phyloP scores from a whole-genome alignment of 2,888 invertebrate genomes.

The Sthenelais limicola region DNA sequence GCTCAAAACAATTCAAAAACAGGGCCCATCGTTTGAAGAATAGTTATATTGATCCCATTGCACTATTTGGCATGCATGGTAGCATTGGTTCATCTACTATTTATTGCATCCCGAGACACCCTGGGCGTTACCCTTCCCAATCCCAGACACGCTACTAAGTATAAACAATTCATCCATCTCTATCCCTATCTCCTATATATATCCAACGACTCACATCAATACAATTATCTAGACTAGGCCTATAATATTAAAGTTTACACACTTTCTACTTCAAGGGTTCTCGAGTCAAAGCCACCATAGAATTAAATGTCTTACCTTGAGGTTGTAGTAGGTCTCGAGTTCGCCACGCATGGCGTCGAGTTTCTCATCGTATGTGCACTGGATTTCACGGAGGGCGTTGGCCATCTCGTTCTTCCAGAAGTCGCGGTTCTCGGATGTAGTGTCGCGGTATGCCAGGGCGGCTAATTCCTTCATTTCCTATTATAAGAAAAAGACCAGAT shows the following conservation, averaged over 20 bases:
- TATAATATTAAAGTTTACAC: too few relatives aligned
- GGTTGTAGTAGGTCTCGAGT: constrained; percentile 74
- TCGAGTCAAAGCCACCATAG: not conserved
- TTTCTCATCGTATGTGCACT: constrained; percentile 74
- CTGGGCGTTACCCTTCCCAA: too few relatives aligned
- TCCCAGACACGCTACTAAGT: too few relatives aligned
- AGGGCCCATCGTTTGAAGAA: too few relatives aligned
- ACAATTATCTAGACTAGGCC: too few relatives aligned
- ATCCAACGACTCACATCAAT: not conserved
- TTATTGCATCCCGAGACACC: too few relatives aligned
- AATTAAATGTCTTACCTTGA: constrained; percentile 71
- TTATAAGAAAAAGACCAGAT: not conserved
- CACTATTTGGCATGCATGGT: too few relatives aligned
- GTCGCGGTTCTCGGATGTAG: constrained; percentile 75
- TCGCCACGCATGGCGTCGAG: constrained; percentile 72
- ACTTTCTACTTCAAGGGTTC: not conserved
- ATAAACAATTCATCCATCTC: too few relatives aligned
- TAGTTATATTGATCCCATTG: too few relatives aligned
- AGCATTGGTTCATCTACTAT: too few relatives aligned
- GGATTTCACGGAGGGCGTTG: constrained; percentile 74
- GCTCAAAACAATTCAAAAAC: too few relatives aligned
- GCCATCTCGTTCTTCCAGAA: constrained; percentile 76
- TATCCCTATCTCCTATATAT: too few relatives aligned
- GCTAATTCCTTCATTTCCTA: constrained; percentile 75
- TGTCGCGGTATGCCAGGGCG: constrained; percentile 74